phyloP scores from a whole-genome alignment of 2,888 invertebrate species.

The Autographa gamma region DNA sequence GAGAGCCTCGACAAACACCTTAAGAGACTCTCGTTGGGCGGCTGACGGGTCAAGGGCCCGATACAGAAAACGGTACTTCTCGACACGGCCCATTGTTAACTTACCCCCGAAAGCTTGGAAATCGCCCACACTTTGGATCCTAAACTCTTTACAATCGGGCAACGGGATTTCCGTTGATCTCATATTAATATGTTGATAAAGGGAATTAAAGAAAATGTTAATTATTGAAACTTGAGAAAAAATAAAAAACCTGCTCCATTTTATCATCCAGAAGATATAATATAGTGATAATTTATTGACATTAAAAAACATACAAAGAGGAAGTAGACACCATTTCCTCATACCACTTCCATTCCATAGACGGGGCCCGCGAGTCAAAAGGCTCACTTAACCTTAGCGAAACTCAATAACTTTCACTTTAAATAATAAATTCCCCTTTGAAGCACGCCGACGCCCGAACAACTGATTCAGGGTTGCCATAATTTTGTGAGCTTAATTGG shows the following conservation, averaged over 20 bases:
- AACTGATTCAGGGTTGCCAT: constrained; percentile 79
- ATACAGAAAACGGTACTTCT: constrained; percentile 8
- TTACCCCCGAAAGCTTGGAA: not conserved
- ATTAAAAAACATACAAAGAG: constrained; percentile 70
- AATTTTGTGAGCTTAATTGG: constrained; percentile 66
- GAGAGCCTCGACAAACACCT: constrained; percentile 1
- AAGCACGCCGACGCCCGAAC: constrained; percentile 76
- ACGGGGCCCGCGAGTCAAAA: constrained; percentile 77
- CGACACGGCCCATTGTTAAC: constrained; percentile 5
- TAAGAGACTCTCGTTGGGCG: constrained; percentile 5
- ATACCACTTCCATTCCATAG: constrained; percentile 62
- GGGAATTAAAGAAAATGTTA: no score
- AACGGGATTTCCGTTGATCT: no score
- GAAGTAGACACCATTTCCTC: constrained; percentile 74
- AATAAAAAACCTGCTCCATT: no score
- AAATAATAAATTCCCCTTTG: constrained; percentile 87
- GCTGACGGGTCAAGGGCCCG: constrained; percentile 2
- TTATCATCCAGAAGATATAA: not conserved
- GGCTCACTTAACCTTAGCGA: constrained; percentile 87
- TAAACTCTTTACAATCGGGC: no score
- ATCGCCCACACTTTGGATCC: not conserved
- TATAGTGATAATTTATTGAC: constrained; percentile 38
- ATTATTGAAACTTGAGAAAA: not conserved
- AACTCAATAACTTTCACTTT: constrained; percentile 88
- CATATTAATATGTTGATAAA: no score